These are phyloP conservation scores for Scartelaos histophorus DNA, from an alignment of 2,113 vertebrate species.

Conservation along the genomic window DNA sequence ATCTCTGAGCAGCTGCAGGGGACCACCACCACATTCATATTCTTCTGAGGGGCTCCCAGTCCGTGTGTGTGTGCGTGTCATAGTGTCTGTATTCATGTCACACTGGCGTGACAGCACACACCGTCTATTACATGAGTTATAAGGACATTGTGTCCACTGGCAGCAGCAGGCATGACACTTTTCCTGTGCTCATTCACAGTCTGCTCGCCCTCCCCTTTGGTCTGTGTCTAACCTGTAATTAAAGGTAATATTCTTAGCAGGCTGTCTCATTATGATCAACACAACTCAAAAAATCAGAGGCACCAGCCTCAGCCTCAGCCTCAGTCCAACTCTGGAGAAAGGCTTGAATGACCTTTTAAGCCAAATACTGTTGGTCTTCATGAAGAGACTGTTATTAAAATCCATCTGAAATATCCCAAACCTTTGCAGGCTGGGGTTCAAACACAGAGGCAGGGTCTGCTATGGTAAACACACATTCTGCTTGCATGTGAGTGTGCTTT, in stretches of 20 bases:
- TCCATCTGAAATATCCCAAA: slow-evolving; percentile 1
- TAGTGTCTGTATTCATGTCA: slow-evolving; percentile 1
- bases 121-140: slow-evolving; percentile 43
- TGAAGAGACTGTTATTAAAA: background rate
- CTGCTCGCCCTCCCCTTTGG: slow-evolving; percentile 9
- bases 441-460: background rate
- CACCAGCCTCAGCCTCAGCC: slow-evolving; percentile 6
- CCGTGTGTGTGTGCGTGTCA: too few relatives aligned
- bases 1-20: slow-evolving; percentile 35
- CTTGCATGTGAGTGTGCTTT: background rate
- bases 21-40: slow-evolving; percentile 12
- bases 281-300: background rate
- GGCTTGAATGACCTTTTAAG: background rate
- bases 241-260: background rate
- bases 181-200: slow-evolving; percentile 8
- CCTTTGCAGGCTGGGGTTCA: background rate
- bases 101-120: slow-evolving; percentile 31
- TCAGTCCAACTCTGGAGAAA: background rate
- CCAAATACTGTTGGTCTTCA: background rate
- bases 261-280: slow-evolving; percentile 17
- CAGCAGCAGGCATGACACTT: slow-evolving; percentile 3
- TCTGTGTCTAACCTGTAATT: background rate
- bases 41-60: background rate
- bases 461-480: background rate
- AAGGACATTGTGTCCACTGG: slow-evolving; percentile 44